phyloP scores from a whole-genome alignment of 2,797 vertebrate species.

The Sebastes vulpes region DNA sequence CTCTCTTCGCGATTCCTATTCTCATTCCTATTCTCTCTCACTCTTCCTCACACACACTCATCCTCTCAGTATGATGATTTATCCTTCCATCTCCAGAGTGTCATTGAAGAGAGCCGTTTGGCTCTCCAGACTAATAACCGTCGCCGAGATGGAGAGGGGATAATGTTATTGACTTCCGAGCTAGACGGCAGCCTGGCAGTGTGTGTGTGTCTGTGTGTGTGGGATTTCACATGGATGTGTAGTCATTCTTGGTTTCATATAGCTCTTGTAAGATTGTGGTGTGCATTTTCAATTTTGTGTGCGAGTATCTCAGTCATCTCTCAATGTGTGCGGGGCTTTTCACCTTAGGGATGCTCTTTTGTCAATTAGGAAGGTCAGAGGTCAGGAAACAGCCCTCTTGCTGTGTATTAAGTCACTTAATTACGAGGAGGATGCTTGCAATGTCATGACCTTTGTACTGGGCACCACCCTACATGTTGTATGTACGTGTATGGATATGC shows the following conservation, averaged over 20 bases:
- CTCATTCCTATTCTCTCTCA: constrained; percentile 38
- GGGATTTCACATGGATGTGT: neutral
- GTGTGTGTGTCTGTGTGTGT: neutral
- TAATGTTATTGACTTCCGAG: constrained; percentile 75
- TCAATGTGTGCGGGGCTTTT: neutral
- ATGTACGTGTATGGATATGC: neutral
- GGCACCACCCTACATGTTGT: neutral
- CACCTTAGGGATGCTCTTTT: neutral
- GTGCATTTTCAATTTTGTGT: neutral
- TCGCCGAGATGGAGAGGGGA: constrained; percentile 60
- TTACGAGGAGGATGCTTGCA: neutral
- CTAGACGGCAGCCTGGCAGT: constrained; percentile 11
- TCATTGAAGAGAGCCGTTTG: constrained; percentile 70
- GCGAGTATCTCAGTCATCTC: neutral
- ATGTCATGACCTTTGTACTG: neutral
- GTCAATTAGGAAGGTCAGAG: neutral
- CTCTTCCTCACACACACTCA: constrained; percentile 29
- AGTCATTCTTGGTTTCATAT: neutral
- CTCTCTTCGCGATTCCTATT: constrained; percentile 14
- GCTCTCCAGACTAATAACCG: constrained; percentile 76
- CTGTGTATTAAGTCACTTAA: neutral
- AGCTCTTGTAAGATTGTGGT: neutral
- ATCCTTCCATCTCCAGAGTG: constrained; percentile 76
- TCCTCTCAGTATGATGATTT: constrained; percentile 64
- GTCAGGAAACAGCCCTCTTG: neutral